phyloP scores from a whole-genome alignment of 2,113 vertebrate species.

The Sclerurus mexicanus region DNA sequence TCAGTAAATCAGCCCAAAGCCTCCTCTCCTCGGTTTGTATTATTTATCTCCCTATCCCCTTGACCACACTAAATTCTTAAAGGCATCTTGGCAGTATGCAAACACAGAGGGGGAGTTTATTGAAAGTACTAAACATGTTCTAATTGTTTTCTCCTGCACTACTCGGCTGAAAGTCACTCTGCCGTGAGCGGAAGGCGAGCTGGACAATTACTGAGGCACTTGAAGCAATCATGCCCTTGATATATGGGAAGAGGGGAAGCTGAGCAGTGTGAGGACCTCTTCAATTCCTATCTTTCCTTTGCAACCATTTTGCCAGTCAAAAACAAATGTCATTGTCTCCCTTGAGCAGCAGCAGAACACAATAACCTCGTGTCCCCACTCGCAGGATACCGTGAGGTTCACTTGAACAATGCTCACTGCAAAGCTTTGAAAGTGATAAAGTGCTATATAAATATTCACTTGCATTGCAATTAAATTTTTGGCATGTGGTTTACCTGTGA shows the following conservation, averaged over 20 bases:
- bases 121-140: conserved; percentile 51
- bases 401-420: background rate
- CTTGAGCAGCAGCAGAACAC: background rate
- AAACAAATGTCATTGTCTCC: background rate
- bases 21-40: background rate
- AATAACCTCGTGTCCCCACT: background rate
- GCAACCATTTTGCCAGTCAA: background rate
- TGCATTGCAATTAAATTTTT: conserved; percentile 39
- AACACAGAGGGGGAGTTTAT: conserved; percentile 25
- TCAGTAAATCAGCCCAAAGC: conserved; percentile 37
- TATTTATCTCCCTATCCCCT: conserved; percentile 56
- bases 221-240: background rate
- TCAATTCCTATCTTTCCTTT: background rate
- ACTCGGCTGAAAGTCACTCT: conserved; percentile 1
- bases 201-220: conserved; percentile 5
- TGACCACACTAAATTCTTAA: conserved; percentile 54
- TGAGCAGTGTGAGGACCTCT: background rate
- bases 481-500: background rate
- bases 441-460: conserved; percentile 22
- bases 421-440: conserved; percentile 42
- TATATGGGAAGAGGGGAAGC: background rate
- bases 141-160: conserved; percentile 48
- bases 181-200: background rate
- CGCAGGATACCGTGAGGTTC: background rate
- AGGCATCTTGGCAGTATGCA: conserved; percentile 42